These are phyloP conservation scores for Anas bahamensis DNA, from an alignment of 2,797 vertebrate species.

Conservation along the genomic window DNA sequence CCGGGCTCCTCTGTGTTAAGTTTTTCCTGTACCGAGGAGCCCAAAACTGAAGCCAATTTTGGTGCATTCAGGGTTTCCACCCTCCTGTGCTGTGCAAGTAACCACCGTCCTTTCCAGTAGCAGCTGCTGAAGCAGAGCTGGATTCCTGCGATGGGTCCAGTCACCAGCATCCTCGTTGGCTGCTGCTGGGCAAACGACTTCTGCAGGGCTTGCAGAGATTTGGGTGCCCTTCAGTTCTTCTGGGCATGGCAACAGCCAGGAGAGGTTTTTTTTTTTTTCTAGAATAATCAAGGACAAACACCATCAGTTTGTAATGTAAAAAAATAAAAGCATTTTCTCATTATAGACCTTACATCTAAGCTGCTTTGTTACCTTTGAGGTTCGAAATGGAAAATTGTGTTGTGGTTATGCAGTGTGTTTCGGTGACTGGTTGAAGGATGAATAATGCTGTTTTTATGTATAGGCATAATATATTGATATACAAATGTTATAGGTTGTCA, in stretches of 20 bases:
- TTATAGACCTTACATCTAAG: not conserved
- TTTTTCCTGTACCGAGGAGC: not conserved
- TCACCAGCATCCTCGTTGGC: not conserved
- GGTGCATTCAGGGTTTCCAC: not conserved
- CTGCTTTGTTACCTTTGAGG: not conserved
- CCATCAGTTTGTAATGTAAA: not conserved
- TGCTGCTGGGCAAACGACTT: not conserved
- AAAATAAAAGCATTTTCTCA: not conserved
- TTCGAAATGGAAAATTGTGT: not conserved
- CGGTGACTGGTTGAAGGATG: fast-evolving
- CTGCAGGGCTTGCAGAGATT: not conserved
- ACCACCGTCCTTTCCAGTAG: not conserved
- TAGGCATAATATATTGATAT: too few relatives aligned
- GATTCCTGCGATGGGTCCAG: not conserved
- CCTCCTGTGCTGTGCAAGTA: not conserved
- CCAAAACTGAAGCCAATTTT: not conserved
- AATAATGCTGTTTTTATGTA: not conserved
- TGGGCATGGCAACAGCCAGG: not conserved
- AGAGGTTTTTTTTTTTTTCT: not conserved
- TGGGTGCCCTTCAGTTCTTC: not conserved
- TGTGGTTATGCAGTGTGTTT: not conserved
- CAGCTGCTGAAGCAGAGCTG: not conserved
- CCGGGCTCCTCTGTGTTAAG: not conserved
- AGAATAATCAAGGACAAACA: not conserved
- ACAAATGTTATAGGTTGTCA: too few relatives aligned